Evolutionary conservation across 2,888 invertebrate genomes (phyloP).

Genomic region (Hyposoter dolosus): DNA sequence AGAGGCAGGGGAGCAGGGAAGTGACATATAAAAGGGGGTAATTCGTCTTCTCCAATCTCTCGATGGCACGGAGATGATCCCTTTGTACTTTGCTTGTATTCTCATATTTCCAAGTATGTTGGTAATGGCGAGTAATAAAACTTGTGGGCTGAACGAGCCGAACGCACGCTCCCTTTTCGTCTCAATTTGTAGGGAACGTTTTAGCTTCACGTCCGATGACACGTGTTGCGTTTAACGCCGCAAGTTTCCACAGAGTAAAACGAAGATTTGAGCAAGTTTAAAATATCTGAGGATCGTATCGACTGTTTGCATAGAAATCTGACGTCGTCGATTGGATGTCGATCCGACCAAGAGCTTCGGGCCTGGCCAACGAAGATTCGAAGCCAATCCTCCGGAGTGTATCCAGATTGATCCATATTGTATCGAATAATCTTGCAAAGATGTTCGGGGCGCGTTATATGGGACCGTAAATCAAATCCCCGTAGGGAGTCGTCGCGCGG

Average conservation of each 20-base stretch:
- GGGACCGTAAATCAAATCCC: conserved; percentile 15
- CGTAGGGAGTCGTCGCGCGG: conserved; percentile 42
- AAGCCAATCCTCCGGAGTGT: neutral
- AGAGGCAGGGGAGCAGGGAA: neutral
- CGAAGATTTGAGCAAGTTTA: neutral
- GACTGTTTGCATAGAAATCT: neutral
- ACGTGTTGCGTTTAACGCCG: neutral
- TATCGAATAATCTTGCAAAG: neutral
- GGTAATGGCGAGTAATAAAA: conserved; percentile 18
- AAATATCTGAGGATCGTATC: neutral
- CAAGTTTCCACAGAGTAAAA: neutral
- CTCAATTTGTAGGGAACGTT: neutral
- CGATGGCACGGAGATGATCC: conserved; percentile 27
- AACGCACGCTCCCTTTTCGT: neutral
- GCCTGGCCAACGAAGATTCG: neutral
- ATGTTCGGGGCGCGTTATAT: neutral
- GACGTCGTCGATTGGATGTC: neutral
- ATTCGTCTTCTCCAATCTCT: conserved; percentile 40
- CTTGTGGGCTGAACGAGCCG: neutral
- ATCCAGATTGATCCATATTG: conserved; percentile 1
- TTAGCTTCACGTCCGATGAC: neutral
- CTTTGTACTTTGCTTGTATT: conserved; percentile 16
- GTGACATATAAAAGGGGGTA: conserved; percentile 8
- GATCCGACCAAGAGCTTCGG: neutral
- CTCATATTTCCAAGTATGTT: neutral